A percentile compares a stretch with the other conserved stretches of the same genome.
Conservation (phyloP, 2,113 vertebrate genomes). For the Macrotus californicus region DNA sequence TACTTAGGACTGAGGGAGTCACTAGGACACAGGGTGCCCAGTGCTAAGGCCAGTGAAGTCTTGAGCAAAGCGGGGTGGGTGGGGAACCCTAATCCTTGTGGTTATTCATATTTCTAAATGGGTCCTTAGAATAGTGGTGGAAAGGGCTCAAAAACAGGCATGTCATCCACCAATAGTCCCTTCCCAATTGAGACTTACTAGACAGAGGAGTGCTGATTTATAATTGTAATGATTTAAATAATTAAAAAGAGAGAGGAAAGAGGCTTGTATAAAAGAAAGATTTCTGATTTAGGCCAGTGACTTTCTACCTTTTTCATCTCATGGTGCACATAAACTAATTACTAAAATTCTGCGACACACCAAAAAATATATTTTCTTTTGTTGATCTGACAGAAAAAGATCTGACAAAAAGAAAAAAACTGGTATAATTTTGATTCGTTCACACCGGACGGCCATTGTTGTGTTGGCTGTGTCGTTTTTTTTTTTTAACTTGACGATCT, state of each 20-base stretch:
- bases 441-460: not conserved
- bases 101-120: not conserved
- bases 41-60: not conserved
- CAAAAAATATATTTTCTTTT: not conserved
- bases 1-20: not conserved
- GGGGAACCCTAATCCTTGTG: not conserved
- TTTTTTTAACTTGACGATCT: not conserved
- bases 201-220: not conserved
- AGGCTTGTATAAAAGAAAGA: constrained; percentile 14
- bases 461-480: not conserved
- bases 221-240: not conserved
- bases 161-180: not conserved
- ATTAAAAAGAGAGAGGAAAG: not conserved
- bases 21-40: not conserved
- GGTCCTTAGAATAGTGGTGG: not conserved
- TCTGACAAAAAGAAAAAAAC: not conserved
- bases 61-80: not conserved
- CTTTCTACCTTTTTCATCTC: not conserved
- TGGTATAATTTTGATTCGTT: not conserved
- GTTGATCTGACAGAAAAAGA: not conserved
- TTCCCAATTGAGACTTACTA: not conserved
- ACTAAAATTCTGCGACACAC: not conserved
- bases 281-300: not conserved
- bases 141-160: not conserved
- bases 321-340: not conserved